Percentiles rank a stretch among this genome's conserved stretches.
phyloP scores from a whole-genome alignment of 2,888 invertebrate genomes.

The Incurvaria masculella region DNA sequence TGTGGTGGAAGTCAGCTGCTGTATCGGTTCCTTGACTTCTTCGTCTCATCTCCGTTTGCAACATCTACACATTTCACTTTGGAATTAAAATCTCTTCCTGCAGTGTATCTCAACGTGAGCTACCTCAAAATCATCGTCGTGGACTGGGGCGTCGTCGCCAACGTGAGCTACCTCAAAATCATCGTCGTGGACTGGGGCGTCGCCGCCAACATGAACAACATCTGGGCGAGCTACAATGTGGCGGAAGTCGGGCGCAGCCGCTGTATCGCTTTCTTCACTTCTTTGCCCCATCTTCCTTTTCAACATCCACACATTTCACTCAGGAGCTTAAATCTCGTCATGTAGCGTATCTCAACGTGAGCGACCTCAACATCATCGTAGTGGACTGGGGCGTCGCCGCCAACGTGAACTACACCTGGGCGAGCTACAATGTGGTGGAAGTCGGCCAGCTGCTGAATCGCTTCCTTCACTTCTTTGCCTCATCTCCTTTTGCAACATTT shows the following conservation, averaged over 20 bases:
- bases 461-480: constrained; percentile 49
- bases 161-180: constrained; percentile 56
- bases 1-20: constrained; percentile 39
- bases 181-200: constrained; percentile 60
- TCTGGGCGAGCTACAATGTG: constrained; percentile 51
- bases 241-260: constrained; percentile 39
- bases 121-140: constrained; percentile 59
- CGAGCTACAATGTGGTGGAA: constrained; percentile 47
- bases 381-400: constrained; percentile 60
- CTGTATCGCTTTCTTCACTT: too few relatives aligned
- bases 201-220: constrained; percentile 56
- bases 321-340: constrained; percentile 10
- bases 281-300: too few relatives aligned
- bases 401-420: constrained; percentile 54
- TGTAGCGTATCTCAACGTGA: constrained; percentile 51
- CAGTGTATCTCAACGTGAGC: constrained; percentile 54
- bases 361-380: constrained; percentile 57
- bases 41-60: not conserved
- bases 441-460: constrained; percentile 40
- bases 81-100: constrained; percentile 14
- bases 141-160: constrained; percentile 61
- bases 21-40: not conserved
- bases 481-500: too few relatives aligned
- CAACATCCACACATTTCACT: too few relatives aligned
- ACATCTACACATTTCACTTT: not conserved